phyloP scores from a whole-genome alignment of 2,888 invertebrate species.

The Andricus curvator region DNA sequence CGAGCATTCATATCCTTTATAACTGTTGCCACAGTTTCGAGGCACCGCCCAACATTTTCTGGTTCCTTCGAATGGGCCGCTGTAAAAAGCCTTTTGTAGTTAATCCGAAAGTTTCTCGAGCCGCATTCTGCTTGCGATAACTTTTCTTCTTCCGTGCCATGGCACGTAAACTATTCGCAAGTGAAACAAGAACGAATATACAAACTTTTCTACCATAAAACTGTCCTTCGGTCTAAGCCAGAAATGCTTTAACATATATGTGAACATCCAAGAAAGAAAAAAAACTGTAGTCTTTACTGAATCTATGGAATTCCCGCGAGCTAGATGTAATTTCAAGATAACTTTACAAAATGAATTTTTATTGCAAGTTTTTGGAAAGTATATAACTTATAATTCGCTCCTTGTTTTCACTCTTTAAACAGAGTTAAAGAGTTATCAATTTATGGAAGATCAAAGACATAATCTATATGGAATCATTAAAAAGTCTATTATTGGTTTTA shows the following conservation, averaged over 20 bases:
- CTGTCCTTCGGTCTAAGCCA: slow-evolving; percentile 50
- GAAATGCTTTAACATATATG: slow-evolving; percentile 19
- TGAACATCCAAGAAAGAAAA: background rate
- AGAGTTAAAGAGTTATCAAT: no score
- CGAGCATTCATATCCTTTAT: background rate
- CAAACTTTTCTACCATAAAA: slow-evolving; percentile 61
- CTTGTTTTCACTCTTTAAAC: no score
- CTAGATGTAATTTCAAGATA: background rate
- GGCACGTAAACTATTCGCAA: slow-evolving; percentile 59
- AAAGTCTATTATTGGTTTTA: no score
- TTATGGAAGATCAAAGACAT: no score
- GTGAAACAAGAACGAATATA: slow-evolving; percentile 60
- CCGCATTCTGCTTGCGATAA: slow-evolving; percentile 50
- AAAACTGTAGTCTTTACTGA: background rate
- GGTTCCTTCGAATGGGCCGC: slow-evolving; percentile 10
- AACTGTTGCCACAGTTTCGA: background rate
- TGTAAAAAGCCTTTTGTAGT: slow-evolving; percentile 52
- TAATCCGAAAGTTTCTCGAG: slow-evolving; percentile 52
- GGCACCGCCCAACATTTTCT: background rate
- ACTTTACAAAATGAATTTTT: background rate
- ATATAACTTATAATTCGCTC: no score
- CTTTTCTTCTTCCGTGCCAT: slow-evolving; percentile 48
- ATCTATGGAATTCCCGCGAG: background rate
- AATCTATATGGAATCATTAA: no score
- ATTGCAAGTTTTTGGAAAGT: background rate